Conservation (phyloP, 2,113 vertebrate genomes). For the Brachyhypopomus gauderio region DNA sequence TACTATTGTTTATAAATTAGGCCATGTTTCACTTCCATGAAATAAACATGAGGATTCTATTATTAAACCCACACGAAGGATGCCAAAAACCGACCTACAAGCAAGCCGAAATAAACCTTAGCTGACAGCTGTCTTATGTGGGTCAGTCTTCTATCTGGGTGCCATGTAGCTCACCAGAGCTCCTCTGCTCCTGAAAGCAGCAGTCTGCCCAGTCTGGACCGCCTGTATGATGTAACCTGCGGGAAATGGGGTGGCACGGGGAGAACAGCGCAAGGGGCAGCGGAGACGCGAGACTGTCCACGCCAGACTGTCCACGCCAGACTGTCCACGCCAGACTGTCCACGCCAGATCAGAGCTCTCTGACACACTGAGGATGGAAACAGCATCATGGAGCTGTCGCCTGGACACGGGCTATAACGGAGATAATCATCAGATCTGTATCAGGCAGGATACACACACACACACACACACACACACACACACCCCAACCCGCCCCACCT, state of each 20-base stretch:
- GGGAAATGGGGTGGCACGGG: constrained; percentile 30
- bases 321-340: too few relatives aligned
- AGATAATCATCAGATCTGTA: constrained; percentile 51
- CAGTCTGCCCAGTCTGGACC: neutral
- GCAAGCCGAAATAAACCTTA: neutral
- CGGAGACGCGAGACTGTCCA: neutral
- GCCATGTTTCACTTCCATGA: neutral
- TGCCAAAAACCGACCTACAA: neutral
- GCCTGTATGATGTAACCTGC: constrained; percentile 42
- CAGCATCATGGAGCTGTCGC: constrained; percentile 38
- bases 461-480: too few relatives aligned
- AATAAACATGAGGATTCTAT: constrained; percentile 27
- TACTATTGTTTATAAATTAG: constrained; percentile 29
- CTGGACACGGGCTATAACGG: constrained; percentile 13
- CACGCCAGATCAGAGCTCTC: constrained; percentile 39
- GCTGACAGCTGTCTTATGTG: constrained; percentile 8
- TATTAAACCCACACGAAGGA: constrained; percentile 4
- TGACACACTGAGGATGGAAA: constrained; percentile 47
- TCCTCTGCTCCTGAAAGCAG: constrained; percentile 2
- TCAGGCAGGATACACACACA: neutral
- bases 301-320: too few relatives aligned
- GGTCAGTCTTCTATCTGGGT: constrained; percentile 9
- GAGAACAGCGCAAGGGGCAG: constrained; percentile 18
- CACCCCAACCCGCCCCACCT: too few relatives aligned
- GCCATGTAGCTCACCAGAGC: neutral